Evolutionary conservation across 2,797 vertebrate genomes (phyloP), one percentile per base, ranked within the genome.

Genomic region (Buceros bicornis): DNA sequence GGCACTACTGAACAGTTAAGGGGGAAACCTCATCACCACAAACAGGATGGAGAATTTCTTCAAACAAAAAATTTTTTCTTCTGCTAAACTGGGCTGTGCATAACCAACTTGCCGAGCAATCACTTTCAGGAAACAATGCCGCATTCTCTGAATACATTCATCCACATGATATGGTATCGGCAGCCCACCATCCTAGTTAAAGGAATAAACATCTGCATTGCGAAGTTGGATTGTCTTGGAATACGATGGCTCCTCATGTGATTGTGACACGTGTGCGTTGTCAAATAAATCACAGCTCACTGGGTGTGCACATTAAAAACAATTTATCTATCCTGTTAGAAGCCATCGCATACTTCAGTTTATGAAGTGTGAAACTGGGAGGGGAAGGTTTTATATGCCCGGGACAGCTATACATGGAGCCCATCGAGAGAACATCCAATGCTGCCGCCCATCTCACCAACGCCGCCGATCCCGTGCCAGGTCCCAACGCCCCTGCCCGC

Each of bases 211-310:
- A 90, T 83, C 91, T 60, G 95, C 80, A 31, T 28, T 51, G 87
- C 76, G 4, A 58, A 51, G 79, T 3, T 35, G 76, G 33, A 72
- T 86, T 81, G 61, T 69, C 87, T 86, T 42, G 91, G 74, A 83
- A 86, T 48, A 78, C 4, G 22, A 66, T 17, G 8, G 3, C 79
- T 92, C 57, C 87, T 89, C 84, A 13, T 73, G 91, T 29, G 92
- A 89, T 58, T 93, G 82, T 37, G 69, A 83, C 91, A 88, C 33
- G 61, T 58, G 50, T 31, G 71, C 2, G 1, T 43, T 73, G 85
- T 83, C 96, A 92, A 95, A 95, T 92, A 87, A 83, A 93, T 88
- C 89, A 78, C 33, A 25, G 29, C 61, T 67, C 71, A 9, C 66
- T 47, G 85, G 69, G 82, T 33, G 69, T 7, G 62, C 48, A 11